These are phyloP conservation scores for Nannobrachium achirus DNA, from an alignment of 2,113 vertebrate species.

Conservation along the genomic window DNA sequence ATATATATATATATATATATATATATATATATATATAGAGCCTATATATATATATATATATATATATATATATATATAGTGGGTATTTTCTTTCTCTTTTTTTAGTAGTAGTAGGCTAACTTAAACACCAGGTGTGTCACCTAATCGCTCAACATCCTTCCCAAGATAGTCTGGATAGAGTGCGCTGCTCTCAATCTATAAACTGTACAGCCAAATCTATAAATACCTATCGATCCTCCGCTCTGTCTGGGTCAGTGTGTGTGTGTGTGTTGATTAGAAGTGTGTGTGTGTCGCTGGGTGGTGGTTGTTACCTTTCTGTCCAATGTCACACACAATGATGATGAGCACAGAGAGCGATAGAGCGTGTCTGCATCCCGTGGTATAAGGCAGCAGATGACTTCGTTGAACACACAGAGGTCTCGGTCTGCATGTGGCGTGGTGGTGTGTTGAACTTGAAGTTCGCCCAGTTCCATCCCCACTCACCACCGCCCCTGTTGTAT, in stretches of 20 bases:
- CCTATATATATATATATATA: no score
- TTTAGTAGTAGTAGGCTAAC: no score
- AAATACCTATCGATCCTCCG: conserved; percentile 49
- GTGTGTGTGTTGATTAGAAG: no score
- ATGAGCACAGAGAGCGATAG: conserved; percentile 15
- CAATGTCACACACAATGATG: not conserved
- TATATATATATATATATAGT: no score
- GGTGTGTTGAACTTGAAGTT: conserved; percentile 73
- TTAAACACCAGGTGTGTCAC: no score
- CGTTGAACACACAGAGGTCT: not conserved
- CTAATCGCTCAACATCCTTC: not conserved
- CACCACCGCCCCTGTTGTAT: conserved; percentile 53
- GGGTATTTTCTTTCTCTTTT: not conserved
- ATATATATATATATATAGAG: no score
- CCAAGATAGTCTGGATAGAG: not conserved
- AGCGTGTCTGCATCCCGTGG: conserved; percentile 64
- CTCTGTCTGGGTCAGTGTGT: conserved; percentile 4
- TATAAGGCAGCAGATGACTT: conserved; percentile 25
- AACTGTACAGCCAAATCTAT: conserved; percentile 17
- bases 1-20: no score
- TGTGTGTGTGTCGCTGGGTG: conserved; percentile 25
- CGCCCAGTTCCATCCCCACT: conserved; percentile 57
- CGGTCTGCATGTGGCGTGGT: no score
- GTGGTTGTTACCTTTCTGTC: conserved; percentile 44
- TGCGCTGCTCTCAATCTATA: not conserved